Base-by-base conservation (phyloP, 2,113 vertebrate species). In the Pholis gunnellus region DNA sequence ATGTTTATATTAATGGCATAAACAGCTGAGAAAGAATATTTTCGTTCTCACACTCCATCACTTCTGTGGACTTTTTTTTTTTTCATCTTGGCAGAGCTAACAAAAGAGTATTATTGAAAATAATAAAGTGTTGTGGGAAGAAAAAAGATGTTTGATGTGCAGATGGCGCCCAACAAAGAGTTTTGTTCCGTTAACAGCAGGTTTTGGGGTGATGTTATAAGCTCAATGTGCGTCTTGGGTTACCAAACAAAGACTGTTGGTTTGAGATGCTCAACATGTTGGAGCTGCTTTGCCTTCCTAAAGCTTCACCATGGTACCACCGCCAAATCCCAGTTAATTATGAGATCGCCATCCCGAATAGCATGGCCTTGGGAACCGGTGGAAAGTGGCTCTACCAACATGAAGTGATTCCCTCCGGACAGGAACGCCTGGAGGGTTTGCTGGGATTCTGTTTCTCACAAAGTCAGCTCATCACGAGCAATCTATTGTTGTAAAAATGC, bases 321-420 rank as follows among this genome's bases (percentile, higher is more conserved):
- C 25, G 78, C 77, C 82, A 93, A 94, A 92, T 91, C 88, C 81
- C 68, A 85, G 50, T 83, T 93, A 93, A 93, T 93, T 92, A 88
- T 79, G 72, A 88, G 78, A 90, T 88, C 13, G 64, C 72, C 75
- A 34, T 87, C 76, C 88, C 85, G 82, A 82, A 90, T 69, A 88
- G 85, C 78, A 77, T 91, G 89, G 92, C 84, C 91, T 89, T 92
- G 91, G 88, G 89, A 93, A 84, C 75, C 60, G 40, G 72, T 76
- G 81, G 71, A 86, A 91, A 89, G 83, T 84, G 79, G 86, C 75
- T 91, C 81, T 34, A 85, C 75, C 72, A 69, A 78, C 78, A 64
- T 88, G 70, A 86, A 92, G 85, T 81, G 15, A 84, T 18, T 82
- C 79, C 68, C 78, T 25, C 56, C 1, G 57, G 70, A 50, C 56